Base-by-base conservation (phyloP, 2,113 vertebrate genomes). In the Pelodiscus sinensis region DNA sequence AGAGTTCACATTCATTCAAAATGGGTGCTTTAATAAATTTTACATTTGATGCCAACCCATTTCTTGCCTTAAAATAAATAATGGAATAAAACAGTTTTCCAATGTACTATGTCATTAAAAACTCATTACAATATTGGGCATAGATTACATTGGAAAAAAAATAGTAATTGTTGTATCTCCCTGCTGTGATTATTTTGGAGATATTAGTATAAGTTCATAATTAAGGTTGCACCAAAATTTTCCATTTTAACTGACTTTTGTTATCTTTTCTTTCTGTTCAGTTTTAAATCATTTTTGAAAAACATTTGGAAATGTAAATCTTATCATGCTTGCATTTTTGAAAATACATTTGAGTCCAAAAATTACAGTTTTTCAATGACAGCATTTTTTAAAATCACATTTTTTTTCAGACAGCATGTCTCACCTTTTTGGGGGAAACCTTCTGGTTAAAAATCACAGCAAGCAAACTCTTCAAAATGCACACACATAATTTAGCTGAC, bases 131-230 rank as follows among this genome's bases (percentile, higher is more conserved):
- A 79, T 89, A 84, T 95, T 52, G 52, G 54, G 82, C 79, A 82
- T 24, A n/a, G 22, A 78, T 7, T 79, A 83, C 51, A 79, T 5
- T 62, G 35, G 22, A 92, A 57, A 31, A 86, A 94, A 95, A 85
- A 3, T 18, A 85, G 84, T 87, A 29, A 90, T 44, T 44, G 44
- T 65, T 44, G 29, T n/a, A 55, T 50, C 35, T 78, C 85, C 92
- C 81, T 85, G 82, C 87, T 84, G 65, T 85, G n/a, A 93, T 94
- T 90, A 91, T 92, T 84, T 94, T 78, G 56, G 78, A 89, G 3
- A 84, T 92, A 87, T 31, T 19, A 25, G 19, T 82, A 29, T 29
- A 90, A 75, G 18, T 56, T 50, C 50, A 31, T 86, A 81, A 86
- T 84, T 29, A 90, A 54, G 19, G 90, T 92, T 82, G 73, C 68